Conservation (phyloP, 2,113 vertebrate species). For the Natator depressus region DNA sequence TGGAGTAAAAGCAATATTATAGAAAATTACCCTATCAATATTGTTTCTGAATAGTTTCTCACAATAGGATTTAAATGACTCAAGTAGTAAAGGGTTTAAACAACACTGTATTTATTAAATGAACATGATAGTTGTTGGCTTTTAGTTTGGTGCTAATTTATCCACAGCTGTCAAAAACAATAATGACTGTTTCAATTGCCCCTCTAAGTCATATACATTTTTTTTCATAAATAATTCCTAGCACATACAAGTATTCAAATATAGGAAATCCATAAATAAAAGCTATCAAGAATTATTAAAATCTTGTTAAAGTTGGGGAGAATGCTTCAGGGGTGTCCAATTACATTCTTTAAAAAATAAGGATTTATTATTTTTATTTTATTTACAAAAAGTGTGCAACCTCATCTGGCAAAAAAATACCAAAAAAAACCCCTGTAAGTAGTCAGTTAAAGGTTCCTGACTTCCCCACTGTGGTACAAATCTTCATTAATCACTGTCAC, state of each 20-base stretch:
- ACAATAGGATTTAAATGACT: neutral
- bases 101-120: neutral
- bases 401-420: neutral
- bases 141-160: neutral
- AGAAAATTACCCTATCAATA: neutral
- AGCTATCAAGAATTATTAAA: neutral
- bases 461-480: neutral
- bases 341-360: neutral
- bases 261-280: neutral
- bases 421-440: neutral
- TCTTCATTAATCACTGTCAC: neutral
- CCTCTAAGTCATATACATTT: neutral
- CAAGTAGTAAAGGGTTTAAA: neutral
- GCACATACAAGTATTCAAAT: neutral
- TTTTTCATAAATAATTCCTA: neutral
- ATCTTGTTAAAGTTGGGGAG: neutral
- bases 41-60: neutral
- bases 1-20: neutral
- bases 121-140: neutral
- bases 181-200: accelerated
- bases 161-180: neutral
- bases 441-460: neutral
- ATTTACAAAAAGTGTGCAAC: neutral
- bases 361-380: neutral
- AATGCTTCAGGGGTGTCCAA: neutral